A percentile compares a stretch with the other conserved stretches of the same genome.
Evolutionary conservation across 1,140 invertebrate species (phyloP).

Genomic region (Sycophila sp.): DNA sequence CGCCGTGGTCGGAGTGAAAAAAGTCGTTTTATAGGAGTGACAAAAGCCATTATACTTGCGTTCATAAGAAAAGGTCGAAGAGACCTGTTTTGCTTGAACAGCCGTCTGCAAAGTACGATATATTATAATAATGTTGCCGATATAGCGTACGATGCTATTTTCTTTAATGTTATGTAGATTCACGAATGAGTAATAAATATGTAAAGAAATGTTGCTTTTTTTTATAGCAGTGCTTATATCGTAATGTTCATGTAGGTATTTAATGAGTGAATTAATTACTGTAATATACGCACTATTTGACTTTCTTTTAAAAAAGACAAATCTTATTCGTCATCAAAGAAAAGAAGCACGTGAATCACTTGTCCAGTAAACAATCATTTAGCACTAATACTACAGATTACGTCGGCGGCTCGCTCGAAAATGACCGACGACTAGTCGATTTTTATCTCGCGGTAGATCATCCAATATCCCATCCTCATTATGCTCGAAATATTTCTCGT

Average conservation of each 20-base stretch:
- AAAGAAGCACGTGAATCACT: too few species aligned
- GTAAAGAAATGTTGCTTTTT: too few species aligned
- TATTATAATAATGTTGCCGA: constrained; percentile 17
- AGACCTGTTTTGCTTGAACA: constrained; percentile 27
- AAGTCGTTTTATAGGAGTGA: constrained; percentile 38
- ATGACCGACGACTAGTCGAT: not conserved
- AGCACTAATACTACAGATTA: not conserved
- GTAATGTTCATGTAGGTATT: too few species aligned
- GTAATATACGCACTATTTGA: too few species aligned
- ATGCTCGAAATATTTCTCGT: constrained; percentile 20
- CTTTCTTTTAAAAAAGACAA: too few species aligned
- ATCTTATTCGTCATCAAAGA: too few species aligned
- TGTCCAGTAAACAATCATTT: too few species aligned
- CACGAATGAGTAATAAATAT: too few species aligned
- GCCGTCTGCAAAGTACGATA: too few species aligned
- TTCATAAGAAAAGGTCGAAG: constrained; percentile 24
- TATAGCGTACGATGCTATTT: constrained; percentile 20
- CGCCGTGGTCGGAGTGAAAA: not conserved
- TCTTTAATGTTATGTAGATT: too few species aligned
- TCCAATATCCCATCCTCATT: constrained; percentile 11
- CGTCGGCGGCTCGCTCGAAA: not conserved
- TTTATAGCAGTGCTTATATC: too few species aligned
- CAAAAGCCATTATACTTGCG: constrained; percentile 33
- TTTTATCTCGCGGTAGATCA: not conserved
- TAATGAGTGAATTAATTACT: too few species aligned